phyloP scores from a whole-genome alignment of 2,888 invertebrate species.

The Brachyptera risi region DNA sequence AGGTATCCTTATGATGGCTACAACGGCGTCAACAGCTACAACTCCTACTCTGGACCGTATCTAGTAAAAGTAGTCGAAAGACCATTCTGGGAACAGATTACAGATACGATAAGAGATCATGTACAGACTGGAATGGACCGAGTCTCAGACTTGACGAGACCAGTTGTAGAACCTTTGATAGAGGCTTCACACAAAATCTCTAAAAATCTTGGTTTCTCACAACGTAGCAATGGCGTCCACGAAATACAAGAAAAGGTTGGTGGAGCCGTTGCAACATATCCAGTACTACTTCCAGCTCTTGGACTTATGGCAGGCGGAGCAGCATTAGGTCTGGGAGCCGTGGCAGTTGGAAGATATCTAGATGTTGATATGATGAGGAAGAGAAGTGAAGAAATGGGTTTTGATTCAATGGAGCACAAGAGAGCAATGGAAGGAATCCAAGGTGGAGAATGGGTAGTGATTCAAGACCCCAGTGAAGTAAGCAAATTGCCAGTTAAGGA shows the following conservation, averaged over 20 bases:
- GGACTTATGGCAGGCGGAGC: conserved; percentile 80
- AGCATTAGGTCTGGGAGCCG: conserved; percentile 74
- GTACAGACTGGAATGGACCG: conserved; percentile 66
- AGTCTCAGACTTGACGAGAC: conserved; percentile 61
- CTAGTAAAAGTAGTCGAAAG: conserved; percentile 55
- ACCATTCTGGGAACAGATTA: conserved; percentile 69
- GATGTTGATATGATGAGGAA: conserved; percentile 60
- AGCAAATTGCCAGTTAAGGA: background rate
- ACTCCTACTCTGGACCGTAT: conserved; percentile 47
- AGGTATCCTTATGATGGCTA: conserved; percentile 30
- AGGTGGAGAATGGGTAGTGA: conserved; percentile 16
- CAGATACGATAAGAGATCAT: conserved; percentile 64
- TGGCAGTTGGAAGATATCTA: conserved; percentile 68
- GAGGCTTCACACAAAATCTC: conserved; percentile 78
- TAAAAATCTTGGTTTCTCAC: conserved; percentile 66
- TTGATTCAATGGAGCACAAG: conserved; percentile 51
- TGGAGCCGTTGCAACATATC: conserved; percentile 51
- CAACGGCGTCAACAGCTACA: conserved; percentile 39
- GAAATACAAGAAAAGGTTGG: conserved; percentile 28
- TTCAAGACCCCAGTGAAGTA: background rate
- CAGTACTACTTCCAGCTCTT: conserved; percentile 68
- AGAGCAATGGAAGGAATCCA: conserved; percentile 49
- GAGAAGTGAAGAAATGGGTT: conserved; percentile 40
- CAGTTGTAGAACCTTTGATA: conserved; percentile 67
- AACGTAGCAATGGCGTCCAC: conserved; percentile 43